Conservation (phyloP, 1,140 invertebrate species). For the Drosophila willistoni region DNA sequence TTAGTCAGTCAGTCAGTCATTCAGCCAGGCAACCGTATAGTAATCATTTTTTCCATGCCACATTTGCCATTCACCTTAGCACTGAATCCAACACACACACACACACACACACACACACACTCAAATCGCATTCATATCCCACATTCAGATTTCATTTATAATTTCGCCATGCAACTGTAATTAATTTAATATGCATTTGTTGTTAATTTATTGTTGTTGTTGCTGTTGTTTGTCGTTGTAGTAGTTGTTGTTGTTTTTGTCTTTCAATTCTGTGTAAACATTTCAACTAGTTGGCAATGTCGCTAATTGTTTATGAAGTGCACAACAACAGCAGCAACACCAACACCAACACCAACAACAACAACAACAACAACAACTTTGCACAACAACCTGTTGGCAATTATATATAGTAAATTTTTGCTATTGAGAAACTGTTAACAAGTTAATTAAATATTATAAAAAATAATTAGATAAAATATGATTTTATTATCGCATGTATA, state of each 20-base stretch:
- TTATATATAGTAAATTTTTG: slow-evolving; percentile 56
- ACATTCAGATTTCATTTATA: slow-evolving; percentile 66
- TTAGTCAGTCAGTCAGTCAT: no score
- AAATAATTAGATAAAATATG: slow-evolving; percentile 34
- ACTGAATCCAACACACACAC: not conserved
- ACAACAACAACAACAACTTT: slow-evolving; percentile 30
- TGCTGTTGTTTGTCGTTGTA: no score
- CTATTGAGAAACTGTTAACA: slow-evolving; percentile 80
- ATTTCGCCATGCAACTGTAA: slow-evolving; percentile 54
- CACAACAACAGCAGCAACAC: slow-evolving; percentile 45
- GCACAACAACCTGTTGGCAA: slow-evolving; percentile 42
- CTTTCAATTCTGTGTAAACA: slow-evolving; percentile 27
- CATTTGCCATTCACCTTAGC: slow-evolving; percentile 72
- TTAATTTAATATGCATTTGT: slow-evolving; percentile 64
- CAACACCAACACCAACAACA: slow-evolving; percentile 20
- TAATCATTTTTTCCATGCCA: slow-evolving; percentile 23
- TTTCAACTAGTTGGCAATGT: slow-evolving; percentile 59
- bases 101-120: no score
- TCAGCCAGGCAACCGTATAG: not conserved
- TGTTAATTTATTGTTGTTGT: slow-evolving; percentile 43
- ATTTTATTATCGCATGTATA: slow-evolving; percentile 28
- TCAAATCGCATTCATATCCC: slow-evolving; percentile 22
- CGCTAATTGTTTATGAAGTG: slow-evolving; percentile 78
- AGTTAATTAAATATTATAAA: slow-evolving; percentile 70
- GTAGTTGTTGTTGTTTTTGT: not conserved